Evolutionary conservation across 1,140 invertebrate genomes (phyloP).

Genomic region (Camponotus vicinus): DNA sequence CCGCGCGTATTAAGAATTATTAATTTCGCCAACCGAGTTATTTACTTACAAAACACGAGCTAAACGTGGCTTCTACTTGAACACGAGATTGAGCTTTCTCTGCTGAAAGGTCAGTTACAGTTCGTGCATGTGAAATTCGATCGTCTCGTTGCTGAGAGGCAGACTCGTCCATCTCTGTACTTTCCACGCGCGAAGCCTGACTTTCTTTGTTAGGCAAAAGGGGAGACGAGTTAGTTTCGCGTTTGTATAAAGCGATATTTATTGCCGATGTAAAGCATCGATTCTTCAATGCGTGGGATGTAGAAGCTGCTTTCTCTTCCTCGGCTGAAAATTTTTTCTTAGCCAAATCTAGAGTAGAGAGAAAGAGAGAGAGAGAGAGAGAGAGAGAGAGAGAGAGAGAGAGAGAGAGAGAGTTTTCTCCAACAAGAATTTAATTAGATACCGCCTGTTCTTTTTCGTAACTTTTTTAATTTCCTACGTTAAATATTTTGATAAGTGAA

Average conservation of each 20-base stretch:
- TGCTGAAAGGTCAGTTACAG: conserved; percentile 53
- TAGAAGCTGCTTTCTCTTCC: conserved; percentile 29
- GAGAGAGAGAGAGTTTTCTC: not conserved
- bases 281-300: conserved; percentile 43
- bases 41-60: conserved; percentile 19
- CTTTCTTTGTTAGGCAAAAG: conserved; percentile 48
- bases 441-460: conserved; percentile 26
- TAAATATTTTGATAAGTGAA: conserved; percentile 51
- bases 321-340: conserved; percentile 17
- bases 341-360: conserved; percentile 5
- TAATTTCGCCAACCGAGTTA: conserved; percentile 31
- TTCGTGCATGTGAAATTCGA: conserved; percentile 62
- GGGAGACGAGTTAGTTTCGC: conserved; percentile 42
- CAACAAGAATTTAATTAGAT: conserved; percentile 45
- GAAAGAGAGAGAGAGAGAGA: too few relatives aligned
- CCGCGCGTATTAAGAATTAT: not conserved
- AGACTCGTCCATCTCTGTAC: conserved; percentile 46
- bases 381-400: too few relatives aligned
- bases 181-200: conserved; percentile 23
- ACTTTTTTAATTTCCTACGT: conserved; percentile 53
- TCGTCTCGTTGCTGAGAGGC: conserved; percentile 2
- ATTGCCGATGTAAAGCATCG: conserved; percentile 40
- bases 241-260: conserved; percentile 35
- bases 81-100: conserved; percentile 38
- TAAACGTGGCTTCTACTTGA: conserved; percentile 15